A percentile compares a stretch with the other conserved stretches of the same genome.
These are phyloP conservation scores for Neodiprion virginianus DNA, from an alignment of 1,140 invertebrate genomes.

Conservation along the genomic window DNA sequence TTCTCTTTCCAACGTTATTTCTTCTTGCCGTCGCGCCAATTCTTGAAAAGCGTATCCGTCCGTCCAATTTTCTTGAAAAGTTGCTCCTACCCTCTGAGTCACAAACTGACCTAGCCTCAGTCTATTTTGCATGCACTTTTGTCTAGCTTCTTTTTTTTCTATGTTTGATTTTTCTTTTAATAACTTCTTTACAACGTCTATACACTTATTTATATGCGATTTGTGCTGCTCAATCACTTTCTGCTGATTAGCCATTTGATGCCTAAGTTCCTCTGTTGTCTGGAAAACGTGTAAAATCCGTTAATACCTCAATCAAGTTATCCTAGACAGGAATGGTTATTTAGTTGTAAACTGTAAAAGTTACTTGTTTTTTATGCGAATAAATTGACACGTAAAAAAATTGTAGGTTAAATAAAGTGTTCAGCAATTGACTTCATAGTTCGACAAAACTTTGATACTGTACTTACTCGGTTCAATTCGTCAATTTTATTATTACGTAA, in stretches of 20 bases:
- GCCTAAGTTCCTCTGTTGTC: slow-evolving; percentile 91
- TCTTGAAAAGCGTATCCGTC: slow-evolving; percentile 99
- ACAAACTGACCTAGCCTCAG: slow-evolving; percentile 98
- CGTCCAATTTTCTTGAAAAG: slow-evolving; percentile 99
- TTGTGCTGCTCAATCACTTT: slow-evolving; percentile 97
- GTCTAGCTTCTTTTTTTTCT: slow-evolving; percentile 95
- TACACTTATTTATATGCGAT: slow-evolving; percentile 95
- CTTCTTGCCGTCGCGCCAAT: slow-evolving; percentile 94
- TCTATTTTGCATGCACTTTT: slow-evolving; percentile 99
- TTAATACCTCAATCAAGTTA: neutral
- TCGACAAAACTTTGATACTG: neutral
- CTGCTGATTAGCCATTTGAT: slow-evolving; percentile 91
- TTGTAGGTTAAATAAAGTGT: too few species aligned
- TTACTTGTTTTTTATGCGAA: too few species aligned
- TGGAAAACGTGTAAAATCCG: slow-evolving; percentile 50
- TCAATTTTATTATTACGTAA: slow-evolving; percentile 95
- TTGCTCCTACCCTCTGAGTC: slow-evolving; percentile 96
- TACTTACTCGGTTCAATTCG: slow-evolving; percentile 85
- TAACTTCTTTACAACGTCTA: slow-evolving; percentile 95
- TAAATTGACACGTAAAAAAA: too few species aligned
- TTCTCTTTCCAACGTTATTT: slow-evolving; percentile 93
- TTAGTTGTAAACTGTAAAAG: too few species aligned
- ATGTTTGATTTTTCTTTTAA: slow-evolving; percentile 97
- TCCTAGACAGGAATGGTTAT: too few species aligned
- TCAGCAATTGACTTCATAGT: too few species aligned